Conservation (phyloP, 2,797 vertebrate genomes). For the Eutrigla gurnardus region DNA sequence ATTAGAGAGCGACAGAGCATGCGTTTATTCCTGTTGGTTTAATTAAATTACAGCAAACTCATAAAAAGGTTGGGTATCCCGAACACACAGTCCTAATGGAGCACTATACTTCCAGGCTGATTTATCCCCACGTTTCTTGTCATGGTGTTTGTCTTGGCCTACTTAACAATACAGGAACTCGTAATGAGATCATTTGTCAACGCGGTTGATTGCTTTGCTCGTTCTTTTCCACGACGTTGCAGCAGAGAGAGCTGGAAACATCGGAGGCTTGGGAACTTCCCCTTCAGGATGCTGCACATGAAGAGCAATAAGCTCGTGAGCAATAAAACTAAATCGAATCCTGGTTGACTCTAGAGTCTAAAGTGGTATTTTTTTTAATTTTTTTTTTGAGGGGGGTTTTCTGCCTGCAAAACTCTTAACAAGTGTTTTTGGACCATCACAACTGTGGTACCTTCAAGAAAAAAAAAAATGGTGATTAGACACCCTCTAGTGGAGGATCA, state of each 20-base stretch:
- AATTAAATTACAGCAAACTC: conserved; percentile 81
- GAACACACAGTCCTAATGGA: conserved; percentile 71
- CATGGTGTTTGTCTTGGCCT: conserved; percentile 75
- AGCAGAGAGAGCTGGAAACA: background rate
- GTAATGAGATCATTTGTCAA: conserved; percentile 77
- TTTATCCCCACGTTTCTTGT: conserved; percentile 69
- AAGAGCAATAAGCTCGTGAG: conserved; percentile 1
- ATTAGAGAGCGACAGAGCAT: conserved; percentile 72
- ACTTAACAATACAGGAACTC: conserved; percentile 70
- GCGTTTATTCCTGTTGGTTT: conserved; percentile 78
- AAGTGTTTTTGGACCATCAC: conserved; percentile 13
- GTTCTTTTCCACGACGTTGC: conserved; percentile 44
- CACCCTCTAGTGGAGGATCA: conserved; percentile 79
- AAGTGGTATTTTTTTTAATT: background rate
- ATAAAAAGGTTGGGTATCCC: conserved; percentile 71
- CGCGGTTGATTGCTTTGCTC: conserved; percentile 53
- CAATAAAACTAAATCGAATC: conserved; percentile 11
- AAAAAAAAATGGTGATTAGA: conserved; percentile 70
- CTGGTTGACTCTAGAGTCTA: background rate
- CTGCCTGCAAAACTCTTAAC: conserved; percentile 1
- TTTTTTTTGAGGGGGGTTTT: background rate
- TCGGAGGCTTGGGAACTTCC: background rate
- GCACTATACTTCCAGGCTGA: conserved; percentile 66
- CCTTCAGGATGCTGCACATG: conserved; percentile 4
- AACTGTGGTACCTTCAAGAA: conserved; percentile 6